Evolutionary conservation across 1,140 invertebrate genomes (phyloP).

Genomic region (Lamellibrachia luymesi): DNA sequence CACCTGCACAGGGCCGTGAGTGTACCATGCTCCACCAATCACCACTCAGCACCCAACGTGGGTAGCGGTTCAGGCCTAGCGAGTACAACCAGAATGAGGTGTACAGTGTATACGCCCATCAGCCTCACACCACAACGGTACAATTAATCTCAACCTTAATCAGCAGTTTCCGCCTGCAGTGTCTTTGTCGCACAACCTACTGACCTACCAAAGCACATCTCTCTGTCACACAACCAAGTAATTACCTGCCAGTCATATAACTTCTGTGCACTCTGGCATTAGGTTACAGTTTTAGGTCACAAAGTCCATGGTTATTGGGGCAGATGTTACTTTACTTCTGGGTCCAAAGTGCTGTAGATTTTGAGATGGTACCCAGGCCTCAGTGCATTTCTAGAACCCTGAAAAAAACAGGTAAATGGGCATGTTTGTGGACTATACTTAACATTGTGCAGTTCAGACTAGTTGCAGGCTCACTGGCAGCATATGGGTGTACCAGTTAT

Average conservation of each 20-base stretch:
- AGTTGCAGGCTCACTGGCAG: neutral
- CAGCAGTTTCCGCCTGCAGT: neutral
- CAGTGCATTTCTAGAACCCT: neutral
- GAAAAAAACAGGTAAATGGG: neutral
- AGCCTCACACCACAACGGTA: neutral
- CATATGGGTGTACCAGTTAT: neutral
- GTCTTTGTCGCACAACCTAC: neutral
- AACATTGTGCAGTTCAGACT: neutral
- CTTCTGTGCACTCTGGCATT: neutral
- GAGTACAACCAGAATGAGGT: neutral
- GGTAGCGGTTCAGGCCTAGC: neutral
- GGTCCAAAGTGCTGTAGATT: neutral
- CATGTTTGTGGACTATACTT: neutral
- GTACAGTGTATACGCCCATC: neutral
- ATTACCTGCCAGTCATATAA: too few species aligned
- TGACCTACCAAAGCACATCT: neutral
- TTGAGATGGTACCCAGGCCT: neutral
- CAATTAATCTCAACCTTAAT: neutral
- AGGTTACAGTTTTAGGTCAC: neutral
- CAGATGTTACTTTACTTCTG: neutral
- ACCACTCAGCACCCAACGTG: neutral
- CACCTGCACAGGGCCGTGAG: neutral
- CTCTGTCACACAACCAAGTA: too few species aligned
- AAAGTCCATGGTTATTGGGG: neutral
- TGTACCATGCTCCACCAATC: neutral